Conservation (phyloP, 2,888 invertebrate genomes). For the Drosophila nigricruria region DNA sequence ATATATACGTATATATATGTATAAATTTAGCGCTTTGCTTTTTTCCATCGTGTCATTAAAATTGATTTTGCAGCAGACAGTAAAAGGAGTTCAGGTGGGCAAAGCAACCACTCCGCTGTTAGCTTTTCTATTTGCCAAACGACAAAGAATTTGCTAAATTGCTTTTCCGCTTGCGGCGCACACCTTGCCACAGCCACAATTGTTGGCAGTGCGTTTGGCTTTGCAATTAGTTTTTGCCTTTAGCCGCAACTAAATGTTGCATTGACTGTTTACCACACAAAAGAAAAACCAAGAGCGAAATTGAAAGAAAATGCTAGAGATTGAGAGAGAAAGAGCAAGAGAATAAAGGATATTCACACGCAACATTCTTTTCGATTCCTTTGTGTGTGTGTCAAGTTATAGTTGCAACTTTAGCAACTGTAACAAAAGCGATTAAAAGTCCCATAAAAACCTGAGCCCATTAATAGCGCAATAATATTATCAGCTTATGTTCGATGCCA, state of each 20-base stretch:
- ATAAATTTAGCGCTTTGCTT: conserved; percentile 44
- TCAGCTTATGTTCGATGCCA: conserved; percentile 79
- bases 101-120: conserved; percentile 52
- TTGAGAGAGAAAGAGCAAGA: neutral
- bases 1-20: conserved; percentile 30
- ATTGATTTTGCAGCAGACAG: conserved; percentile 69
- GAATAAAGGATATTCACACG: conserved; percentile 37
- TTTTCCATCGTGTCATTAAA: conserved; percentile 71
- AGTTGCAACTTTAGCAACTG: conserved; percentile 75
- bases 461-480: conserved; percentile 82
- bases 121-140: conserved; percentile 73
- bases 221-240: conserved; percentile 76
- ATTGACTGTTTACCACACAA: conserved; percentile 59
- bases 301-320: neutral
- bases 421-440: conserved; percentile 83
- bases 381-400: conserved; percentile 63
- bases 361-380: conserved; percentile 55
- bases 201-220: conserved; percentile 72
- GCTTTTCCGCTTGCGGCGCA: conserved; percentile 67
- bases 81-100: conserved; percentile 5
- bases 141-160: conserved; percentile 80
- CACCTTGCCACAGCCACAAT: conserved; percentile 36
- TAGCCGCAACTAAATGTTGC: conserved; percentile 72
- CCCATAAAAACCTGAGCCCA: conserved; percentile 80
- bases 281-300: neutral